phyloP scores from a whole-genome alignment of 2,888 invertebrate species.

The Nasonovia ribisnigri region DNA sequence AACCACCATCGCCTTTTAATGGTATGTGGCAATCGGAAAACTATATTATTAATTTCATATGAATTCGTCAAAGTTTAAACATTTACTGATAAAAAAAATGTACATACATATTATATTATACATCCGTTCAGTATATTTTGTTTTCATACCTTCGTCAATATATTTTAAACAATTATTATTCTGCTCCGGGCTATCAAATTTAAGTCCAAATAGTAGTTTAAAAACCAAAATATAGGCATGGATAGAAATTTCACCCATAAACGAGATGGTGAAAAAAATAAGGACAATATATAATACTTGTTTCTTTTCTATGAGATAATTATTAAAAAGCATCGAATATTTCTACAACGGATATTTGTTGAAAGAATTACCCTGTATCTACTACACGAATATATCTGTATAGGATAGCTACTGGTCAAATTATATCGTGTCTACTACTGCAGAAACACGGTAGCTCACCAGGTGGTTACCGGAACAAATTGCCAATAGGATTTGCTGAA shows the following conservation, averaged over 20 bases:
- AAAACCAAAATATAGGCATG: background rate
- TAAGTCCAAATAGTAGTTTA: background rate
- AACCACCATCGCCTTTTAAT: background rate
- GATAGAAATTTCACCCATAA: background rate
- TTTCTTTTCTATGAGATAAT: background rate
- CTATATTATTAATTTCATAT: background rate
- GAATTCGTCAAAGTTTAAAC: background rate
- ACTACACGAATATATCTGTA: background rate
- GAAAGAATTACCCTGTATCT: background rate
- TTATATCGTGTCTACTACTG: background rate
- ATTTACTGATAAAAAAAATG: background rate
- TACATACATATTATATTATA: background rate
- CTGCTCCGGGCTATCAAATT: background rate
- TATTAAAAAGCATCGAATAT: background rate
- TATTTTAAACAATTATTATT: background rate
- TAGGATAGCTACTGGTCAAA: background rate
- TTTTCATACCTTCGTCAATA: background rate
- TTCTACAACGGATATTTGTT: background rate
- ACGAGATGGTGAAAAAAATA: background rate
- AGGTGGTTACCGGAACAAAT: background rate
- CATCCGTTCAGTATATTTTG: background rate
- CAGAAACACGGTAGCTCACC: background rate
- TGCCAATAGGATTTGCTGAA: background rate
- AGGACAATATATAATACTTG: background rate
- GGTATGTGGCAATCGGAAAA: background rate